Conservation (phyloP, 2,113 vertebrate genomes). For the Mixornis gularis region DNA sequence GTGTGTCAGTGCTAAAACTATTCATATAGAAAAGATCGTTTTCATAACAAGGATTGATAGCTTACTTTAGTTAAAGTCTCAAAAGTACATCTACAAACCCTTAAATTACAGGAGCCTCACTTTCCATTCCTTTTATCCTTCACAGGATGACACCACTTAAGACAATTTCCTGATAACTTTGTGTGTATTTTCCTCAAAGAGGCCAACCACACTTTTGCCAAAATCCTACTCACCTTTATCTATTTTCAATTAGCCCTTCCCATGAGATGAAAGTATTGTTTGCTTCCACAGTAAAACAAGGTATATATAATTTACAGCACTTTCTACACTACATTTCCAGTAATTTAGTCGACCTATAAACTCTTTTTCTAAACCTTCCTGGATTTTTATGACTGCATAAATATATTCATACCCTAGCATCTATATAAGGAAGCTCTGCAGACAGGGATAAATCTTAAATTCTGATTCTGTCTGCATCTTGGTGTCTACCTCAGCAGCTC, state of each 20-base stretch:
- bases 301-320: neutral
- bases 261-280: neutral
- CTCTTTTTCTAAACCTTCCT: neutral
- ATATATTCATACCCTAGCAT: neutral
- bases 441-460: neutral
- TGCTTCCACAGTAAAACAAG: neutral
- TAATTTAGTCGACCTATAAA: neutral
- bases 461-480: neutral
- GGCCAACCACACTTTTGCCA: neutral
- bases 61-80: neutral
- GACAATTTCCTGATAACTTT: neutral
- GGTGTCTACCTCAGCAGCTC: neutral
- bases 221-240: neutral
- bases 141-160: neutral
- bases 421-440: neutral
- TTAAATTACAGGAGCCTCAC: neutral
- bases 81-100: neutral
- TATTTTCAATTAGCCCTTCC: neutral
- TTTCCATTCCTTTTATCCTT: neutral
- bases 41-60: neutral
- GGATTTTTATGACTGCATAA: neutral
- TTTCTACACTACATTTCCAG: neutral
- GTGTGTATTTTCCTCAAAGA: neutral
- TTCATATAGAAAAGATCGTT: neutral
- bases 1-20: neutral